Conservation (phyloP, 2,888 invertebrate species). For the Sesamia inferens region DNA sequence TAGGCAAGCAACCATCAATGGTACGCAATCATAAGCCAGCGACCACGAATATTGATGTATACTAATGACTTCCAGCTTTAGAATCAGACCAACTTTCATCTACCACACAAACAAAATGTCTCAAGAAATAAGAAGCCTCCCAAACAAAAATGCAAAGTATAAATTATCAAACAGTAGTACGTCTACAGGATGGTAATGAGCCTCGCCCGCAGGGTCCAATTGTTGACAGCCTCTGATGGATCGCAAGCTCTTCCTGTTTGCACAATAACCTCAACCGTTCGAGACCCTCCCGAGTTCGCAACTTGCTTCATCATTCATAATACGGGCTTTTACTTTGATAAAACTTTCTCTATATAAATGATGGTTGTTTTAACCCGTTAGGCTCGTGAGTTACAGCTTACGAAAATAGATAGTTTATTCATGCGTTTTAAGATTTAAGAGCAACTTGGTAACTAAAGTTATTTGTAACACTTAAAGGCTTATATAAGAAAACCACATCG, state of each 20-base stretch:
- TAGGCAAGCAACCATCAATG: too few species aligned
- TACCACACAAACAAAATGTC: background rate
- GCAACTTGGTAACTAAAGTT: background rate
- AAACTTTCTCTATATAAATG: slow-evolving; percentile 63
- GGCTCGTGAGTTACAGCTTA: slow-evolving; percentile 31
- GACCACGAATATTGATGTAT: background rate
- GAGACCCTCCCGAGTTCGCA: slow-evolving; percentile 68
- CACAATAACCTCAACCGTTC: slow-evolving; percentile 61
- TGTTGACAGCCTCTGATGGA: slow-evolving; percentile 72
- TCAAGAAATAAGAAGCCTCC: background rate
- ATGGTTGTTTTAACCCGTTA: slow-evolving; percentile 61
- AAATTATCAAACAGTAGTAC: slow-evolving; percentile 28
- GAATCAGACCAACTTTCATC: background rate
- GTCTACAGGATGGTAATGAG: slow-evolving; percentile 58
- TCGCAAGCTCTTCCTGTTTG: slow-evolving; percentile 69
- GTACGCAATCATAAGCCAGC: background rate
- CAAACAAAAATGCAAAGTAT: slow-evolving; percentile 31
- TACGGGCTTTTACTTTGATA: slow-evolving; percentile 72
- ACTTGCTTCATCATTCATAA: slow-evolving; percentile 82
- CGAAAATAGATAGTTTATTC: slow-evolving; percentile 30
- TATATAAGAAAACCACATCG: background rate
- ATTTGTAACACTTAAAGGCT: background rate
- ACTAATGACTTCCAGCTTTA: background rate
- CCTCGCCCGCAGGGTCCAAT: slow-evolving; percentile 61
- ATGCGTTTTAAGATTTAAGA: background rate